Evolutionary conservation across 2,113 vertebrate genomes (phyloP).

Genomic region (Chrysemys picta): DNA sequence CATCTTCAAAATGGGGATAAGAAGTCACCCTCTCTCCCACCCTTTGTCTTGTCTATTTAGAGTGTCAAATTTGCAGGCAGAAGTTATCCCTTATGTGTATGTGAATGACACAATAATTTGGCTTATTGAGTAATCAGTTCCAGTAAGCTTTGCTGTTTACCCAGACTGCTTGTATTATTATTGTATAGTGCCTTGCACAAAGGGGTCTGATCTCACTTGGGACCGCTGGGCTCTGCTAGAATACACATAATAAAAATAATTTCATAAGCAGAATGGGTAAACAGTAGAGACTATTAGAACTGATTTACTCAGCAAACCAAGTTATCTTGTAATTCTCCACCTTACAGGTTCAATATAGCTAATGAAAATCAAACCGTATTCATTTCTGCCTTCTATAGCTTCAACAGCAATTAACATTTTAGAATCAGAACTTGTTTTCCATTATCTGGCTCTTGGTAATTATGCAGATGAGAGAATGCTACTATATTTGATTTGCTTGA

Average conservation of each 20-base stretch:
- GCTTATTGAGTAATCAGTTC: background rate
- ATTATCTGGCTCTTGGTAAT: background rate
- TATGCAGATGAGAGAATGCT: background rate
- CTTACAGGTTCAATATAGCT: background rate
- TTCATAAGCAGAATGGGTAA: background rate
- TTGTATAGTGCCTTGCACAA: background rate
- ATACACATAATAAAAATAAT: background rate
- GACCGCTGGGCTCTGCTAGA: background rate
- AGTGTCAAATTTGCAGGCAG: background rate
- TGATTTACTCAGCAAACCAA: background rate
- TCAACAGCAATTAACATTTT: background rate
- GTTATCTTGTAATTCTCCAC: background rate
- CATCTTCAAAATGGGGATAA: background rate
- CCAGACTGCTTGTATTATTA: fast-evolving
- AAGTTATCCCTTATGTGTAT: background rate
- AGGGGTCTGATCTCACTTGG: background rate
- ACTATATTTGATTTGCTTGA: background rate
- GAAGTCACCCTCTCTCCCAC: background rate
- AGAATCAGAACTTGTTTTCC: background rate
- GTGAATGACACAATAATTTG: background rate
- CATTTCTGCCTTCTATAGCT: background rate
- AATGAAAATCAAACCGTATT: background rate
- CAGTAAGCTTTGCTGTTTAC: background rate
- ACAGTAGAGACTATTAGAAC: background rate
- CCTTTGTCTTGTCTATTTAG: background rate